A percentile compares a stretch with the other conserved stretches of the same genome.
These are phyloP conservation scores for Adelphocoris suturalis DNA, from an alignment of 2,888 invertebrate genomes.

Conservation along the genomic window DNA sequence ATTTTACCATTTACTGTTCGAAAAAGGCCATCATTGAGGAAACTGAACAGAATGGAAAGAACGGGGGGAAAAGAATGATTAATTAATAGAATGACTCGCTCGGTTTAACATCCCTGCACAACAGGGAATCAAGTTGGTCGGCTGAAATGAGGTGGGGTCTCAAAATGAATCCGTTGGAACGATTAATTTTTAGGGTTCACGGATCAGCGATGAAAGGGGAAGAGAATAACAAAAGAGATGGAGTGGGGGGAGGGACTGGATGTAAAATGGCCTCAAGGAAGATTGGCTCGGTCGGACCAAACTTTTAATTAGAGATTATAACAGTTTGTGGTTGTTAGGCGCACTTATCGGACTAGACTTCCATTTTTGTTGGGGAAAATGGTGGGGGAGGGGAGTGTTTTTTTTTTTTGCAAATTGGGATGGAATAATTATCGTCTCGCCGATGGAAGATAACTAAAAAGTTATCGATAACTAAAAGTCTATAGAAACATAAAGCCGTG, in stretches of 20 bases:
- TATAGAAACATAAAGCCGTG: too few species aligned
- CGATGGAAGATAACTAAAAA: too few species aligned
- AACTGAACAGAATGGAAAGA: neutral
- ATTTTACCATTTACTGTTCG: too few species aligned
- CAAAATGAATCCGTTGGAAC: neutral
- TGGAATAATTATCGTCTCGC: too few species aligned
- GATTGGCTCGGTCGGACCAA: neutral
- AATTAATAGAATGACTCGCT: neutral
- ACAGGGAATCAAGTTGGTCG: neutral
- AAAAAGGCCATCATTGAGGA: too few species aligned
- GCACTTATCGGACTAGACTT: neutral
- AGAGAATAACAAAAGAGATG: neutral
- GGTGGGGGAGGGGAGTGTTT: too few species aligned
- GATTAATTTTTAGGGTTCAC: conserved; percentile 35
- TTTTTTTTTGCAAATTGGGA: too few species aligned
- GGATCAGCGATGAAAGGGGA: conserved; percentile 7
- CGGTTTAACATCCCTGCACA: neutral
- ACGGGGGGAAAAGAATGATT: conserved; percentile 6
- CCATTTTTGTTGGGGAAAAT: neutral
- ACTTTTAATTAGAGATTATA: conserved; percentile 22
- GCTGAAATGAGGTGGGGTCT: neutral
- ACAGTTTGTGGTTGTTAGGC: conserved; percentile 8
- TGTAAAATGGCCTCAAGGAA: conserved; percentile 24
- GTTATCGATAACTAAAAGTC: too few species aligned
- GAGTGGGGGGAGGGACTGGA: neutral